Base-by-base conservation (phyloP, 2,797 vertebrate genomes). In the Octomys mimax region DNA sequence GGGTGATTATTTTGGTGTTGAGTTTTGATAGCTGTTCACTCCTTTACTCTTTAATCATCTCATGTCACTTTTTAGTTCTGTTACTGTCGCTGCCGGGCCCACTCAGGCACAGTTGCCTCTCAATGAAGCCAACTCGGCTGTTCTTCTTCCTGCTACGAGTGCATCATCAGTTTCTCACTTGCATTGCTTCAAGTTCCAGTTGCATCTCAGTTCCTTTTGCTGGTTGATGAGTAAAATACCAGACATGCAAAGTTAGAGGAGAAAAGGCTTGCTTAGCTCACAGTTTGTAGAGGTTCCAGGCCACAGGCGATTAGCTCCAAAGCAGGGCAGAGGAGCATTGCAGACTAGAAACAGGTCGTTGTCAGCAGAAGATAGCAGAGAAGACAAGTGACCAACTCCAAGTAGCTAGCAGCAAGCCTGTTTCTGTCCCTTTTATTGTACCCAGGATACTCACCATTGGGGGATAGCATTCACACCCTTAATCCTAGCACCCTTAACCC, bases 1-100 rank as follows among this genome's bases (percentile, higher is more conserved):
- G 75, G 39, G 31, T 68, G 42, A 64, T 92, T 92, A 93, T 57
- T 85, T 89, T 84, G 39, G 79, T 62, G 31, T 39, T 75, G 39
- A 71, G n/a, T 57, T 92, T 92, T 75, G 16, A 70, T 70, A 92
- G 49, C 18, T 87, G 33, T 75, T 33, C 21, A 33, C n/a, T 81
- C 31, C 18, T 16, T 22, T 54, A 14, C 14, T 49, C 92, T 94
- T 78, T 28, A 52, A 88, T 82, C 8, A 77, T 84, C 79, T 75
- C 59, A 36, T 81, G 33, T 46, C n/a, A 49, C 49, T 54, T 91
- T 61, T 33, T 80, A 78, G 9, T 73, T 88, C 52, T 18, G 28
- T 71, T 24, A 61, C 54, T 33, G 42, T 12, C 31, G 10, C 14
- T 36, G 6, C n/a, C 73, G 59, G 24, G 54, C 78, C 59, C 31